A percentile compares a stretch with the other conserved stretches of the same genome.
Evolutionary conservation across 2,888 invertebrate genomes (phyloP).

Genomic region (Penaeus monodon): DNA sequence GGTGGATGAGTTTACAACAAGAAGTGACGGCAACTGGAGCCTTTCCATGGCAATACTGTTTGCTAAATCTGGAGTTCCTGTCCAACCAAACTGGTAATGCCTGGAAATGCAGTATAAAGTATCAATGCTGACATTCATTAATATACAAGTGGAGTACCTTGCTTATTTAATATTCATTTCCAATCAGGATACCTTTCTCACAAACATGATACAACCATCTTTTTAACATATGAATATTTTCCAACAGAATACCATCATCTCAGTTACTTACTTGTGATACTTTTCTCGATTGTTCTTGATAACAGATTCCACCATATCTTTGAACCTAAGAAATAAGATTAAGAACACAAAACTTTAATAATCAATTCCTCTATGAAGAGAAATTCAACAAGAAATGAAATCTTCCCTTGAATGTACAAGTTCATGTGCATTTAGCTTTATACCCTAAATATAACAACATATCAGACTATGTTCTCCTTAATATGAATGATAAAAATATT

Average conservation of each 20-base stretch:
- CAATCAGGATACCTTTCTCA: no score
- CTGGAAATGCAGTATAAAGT: slow-evolving; percentile 66
- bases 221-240: no score
- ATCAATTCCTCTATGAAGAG: not conserved
- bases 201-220: no score
- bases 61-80: slow-evolving; percentile 88
- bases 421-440: no score
- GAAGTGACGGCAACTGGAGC: slow-evolving; percentile 84
- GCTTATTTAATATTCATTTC: no score
- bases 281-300: slow-evolving; percentile 81
- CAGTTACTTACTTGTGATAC: slow-evolving; percentile 77
- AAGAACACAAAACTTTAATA: not conserved
- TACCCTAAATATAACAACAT: no score
- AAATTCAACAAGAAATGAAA: not conserved
- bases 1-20: slow-evolving; percentile 92
- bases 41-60: slow-evolving; percentile 93
- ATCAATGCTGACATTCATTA: not conserved
- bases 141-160: not conserved
- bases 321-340: slow-evolving; percentile 72
- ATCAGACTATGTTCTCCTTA: no score
- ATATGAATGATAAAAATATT: no score
- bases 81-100: slow-evolving; percentile 94
- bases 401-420: no score
- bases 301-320: slow-evolving; percentile 86
- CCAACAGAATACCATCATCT: not conserved